A percentile compares a stretch with the other conserved stretches of the same genome.
Evolutionary conservation across 2,113 vertebrate species (phyloP).

Genomic region (Parotia lawesii): DNA sequence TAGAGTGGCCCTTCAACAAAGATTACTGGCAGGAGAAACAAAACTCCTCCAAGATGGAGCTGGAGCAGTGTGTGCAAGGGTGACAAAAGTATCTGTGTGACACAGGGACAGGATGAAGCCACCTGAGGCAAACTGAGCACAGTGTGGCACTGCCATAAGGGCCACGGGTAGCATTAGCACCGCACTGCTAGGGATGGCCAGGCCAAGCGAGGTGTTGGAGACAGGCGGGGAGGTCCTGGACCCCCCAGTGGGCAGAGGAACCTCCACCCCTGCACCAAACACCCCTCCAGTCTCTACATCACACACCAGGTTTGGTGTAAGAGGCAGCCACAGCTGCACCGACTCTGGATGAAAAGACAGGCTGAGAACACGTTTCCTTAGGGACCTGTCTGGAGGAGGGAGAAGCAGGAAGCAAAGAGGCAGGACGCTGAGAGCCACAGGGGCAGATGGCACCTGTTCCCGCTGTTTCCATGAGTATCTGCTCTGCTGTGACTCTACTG

Average conservation of each 20-base stretch:
- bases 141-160: neutral
- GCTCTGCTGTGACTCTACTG: neutral
- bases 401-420: neutral
- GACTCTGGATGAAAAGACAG: rapidly evolving
- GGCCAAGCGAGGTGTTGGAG: neutral
- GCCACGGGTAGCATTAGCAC: rapidly evolving
- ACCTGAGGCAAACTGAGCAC: neutral
- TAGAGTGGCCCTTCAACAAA: neutral
- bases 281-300: neutral
- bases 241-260: neutral
- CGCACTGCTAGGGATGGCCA: neutral
- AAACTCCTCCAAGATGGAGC: neutral
- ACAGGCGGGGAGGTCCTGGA: neutral
- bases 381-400: neutral
- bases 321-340: neutral
- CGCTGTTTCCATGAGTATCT: rapidly evolving
- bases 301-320: neutral
- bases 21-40: neutral
- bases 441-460: neutral
- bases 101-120: neutral
- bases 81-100: neutral
- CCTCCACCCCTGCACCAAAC: neutral
- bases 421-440: neutral
- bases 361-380: neutral
- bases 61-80: neutral